Base-by-base conservation (phyloP, 2,113 vertebrate genomes). In the Chaetorhynchus papuensis region DNA sequence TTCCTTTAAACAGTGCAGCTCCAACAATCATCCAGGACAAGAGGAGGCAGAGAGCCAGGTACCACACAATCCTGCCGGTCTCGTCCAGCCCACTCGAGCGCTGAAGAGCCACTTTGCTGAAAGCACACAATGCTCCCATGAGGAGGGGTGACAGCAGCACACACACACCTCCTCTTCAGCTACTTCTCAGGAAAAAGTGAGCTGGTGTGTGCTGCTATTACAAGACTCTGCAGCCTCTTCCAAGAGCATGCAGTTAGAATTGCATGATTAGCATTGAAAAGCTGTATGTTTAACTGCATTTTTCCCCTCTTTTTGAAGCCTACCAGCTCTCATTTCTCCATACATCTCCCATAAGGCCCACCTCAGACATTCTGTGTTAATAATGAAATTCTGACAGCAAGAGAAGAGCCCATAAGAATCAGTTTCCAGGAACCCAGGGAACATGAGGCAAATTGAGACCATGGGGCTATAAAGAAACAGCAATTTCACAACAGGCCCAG, bases 41-140 rank as follows among this genome's bases (percentile, higher is more conserved):
- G 81, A 99, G 98, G 54, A 99, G 98, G 94, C 99, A 99, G 60
- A 99, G 98, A 4, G 99, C 99, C 97, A 99, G 94, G 89, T 99
- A 99, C 99, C 99, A 99, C 37, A 99, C 98, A 11, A 99, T 80
- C 24, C 81, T 91, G 37, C 99, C 99, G 0, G 99, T 99, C 64
- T 99, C 99, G 2, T 98, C 97, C 42, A 99, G 93, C 80, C 98
- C 98, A 33, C 95, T 97, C 0, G 99, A 99, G n/a, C 99, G 98
- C 78, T 95, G 98, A 59, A 99, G 99, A 39, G 97, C 94, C 93
- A 99, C 98, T 59, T 94, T 97, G 72, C 99, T 99, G 96, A 93
- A 94, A 93, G 90, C 82, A 96, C 63, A 97, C 7, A 52, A 78
- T 2, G 5, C 9, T 44, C 45, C 42, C 3, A 6, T 94, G 60